Evolutionary conservation across 2,888 invertebrate genomes (phyloP), one percentile per base, ranked within the genome.

Genomic region (Eutolmus rufibarbis): DNA sequence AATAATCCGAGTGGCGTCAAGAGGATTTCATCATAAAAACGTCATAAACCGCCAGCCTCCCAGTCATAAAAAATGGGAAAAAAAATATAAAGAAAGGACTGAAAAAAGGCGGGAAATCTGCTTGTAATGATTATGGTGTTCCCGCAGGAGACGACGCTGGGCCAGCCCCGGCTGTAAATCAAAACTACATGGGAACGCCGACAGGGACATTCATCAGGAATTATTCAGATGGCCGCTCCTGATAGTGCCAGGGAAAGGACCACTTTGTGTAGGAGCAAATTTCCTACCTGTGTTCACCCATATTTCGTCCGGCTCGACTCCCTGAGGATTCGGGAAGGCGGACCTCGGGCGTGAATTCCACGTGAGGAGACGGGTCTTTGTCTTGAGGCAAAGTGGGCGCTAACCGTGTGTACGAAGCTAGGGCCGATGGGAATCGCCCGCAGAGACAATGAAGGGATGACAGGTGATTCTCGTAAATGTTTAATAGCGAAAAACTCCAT

Each of bases 381-480:
- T 19, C 78, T 28, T 66, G 8, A n/a, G 37, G 78, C 14, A 5
- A 37, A n/a, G 40, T 66, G 16, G 12, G 81, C 23, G 46, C 28
- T 28, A 16, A 28, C 57, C 37, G 66, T 66, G 46, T 37, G 66
- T 23, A 9, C 23, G 57, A 8, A 19, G 5, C 19, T 23, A n/a
- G 37, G 82, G 37, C 12, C n/a, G 14, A 1, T 66, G 66, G 66
- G 66, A 66, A 84, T 37, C 37, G 37, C 66, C 82, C 66, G 66
- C 82, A 66, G 37, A 37, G 31, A 84, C 82, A 84, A 84, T 84
- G 82, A 84, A 57, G 66, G 66, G 82, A 84, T 84, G 82, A 84
- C 82, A 84, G 82, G 82, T 84, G 82, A 84, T 57, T 40, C 37
- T 37, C 66, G 66, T 84, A 84, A 84, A 84, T 84, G 56, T 84